Evolutionary conservation across 2,888 invertebrate genomes (phyloP), one percentile per base, ranked within the genome.

Genomic region (Pandemis corylana): DNA sequence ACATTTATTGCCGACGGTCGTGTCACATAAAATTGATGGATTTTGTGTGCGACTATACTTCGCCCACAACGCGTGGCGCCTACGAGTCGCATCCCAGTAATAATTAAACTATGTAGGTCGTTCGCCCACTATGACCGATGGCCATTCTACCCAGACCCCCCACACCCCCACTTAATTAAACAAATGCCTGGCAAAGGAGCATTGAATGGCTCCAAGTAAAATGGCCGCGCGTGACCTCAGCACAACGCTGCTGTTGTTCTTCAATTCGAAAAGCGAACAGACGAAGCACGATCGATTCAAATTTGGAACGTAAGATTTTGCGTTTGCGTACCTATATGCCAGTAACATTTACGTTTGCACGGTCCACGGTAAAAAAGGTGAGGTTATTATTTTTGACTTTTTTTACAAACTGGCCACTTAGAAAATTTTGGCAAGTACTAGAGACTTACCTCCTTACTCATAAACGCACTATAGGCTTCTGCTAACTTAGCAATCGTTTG

Each of bases 21-120:
- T n/a, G 73, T 56, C 63, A 65, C 51, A 72, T 51, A 59, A 71
- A 72, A 72, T 72, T 71, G 72, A 76, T 76, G 75, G 72, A 64
- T 72, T 73, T 78, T 85, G 79, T 79, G 76, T 80, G 78, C 83
- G 85, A 83, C 79, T 85, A 87, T 91, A 88, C 76, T 67, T 86
- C 90, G 88, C 90, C 91, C 87, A 90, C 90, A 68, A 88, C 85
- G 84, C 78, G 76, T 82, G 92, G 93, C 93, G 93, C 92, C 92
- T 89, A 88, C 78, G 84, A 87, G 92, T 88, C 92, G 92, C 90
- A 88, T 92, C 92, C 86, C 85, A 88, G 87, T 88, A 90, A 90
- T 90, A 90, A 93, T 93, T 93, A 91, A 90, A 90, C 88, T 89
- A 92, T 92, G 92, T 93, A 90, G 93, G 93, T 91, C 93, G 91